Evolutionary conservation across 2,888 invertebrate species (phyloP).

Genomic region (Papilio elwesi): DNA sequence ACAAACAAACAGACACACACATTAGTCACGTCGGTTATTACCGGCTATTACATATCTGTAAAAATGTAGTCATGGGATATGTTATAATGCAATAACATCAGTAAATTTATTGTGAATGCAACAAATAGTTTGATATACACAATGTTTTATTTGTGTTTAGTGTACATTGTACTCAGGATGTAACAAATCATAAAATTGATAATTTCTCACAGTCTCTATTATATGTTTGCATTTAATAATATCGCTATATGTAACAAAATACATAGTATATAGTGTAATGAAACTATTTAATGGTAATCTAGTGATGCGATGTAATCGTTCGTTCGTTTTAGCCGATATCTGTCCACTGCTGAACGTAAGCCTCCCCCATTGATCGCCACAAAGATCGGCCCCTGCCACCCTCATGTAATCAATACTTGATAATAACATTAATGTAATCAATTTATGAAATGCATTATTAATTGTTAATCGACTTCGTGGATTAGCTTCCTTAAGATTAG

Average conservation of each 20-base stretch:
- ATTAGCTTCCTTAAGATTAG: background rate
- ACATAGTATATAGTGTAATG: background rate
- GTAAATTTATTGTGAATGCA: background rate
- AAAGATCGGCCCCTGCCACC: no score
- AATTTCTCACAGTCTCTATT: background rate
- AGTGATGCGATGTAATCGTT: no score
- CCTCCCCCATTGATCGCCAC: no score
- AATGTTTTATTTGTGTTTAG: background rate
- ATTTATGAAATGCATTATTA: background rate
- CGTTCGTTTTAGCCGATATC: no score
- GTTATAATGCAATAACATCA: background rate
- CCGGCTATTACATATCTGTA: no score
- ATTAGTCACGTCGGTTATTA: no score
- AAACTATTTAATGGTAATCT: background rate
- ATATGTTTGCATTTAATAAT: background rate
- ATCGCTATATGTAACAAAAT: background rate
- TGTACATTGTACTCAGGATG: background rate
- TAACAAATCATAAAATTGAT: constrained; percentile 3
- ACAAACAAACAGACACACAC: no score
- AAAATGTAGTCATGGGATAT: background rate
- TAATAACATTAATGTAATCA: no score
- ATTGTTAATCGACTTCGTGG: background rate
- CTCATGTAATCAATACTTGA: no score
- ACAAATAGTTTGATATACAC: background rate
- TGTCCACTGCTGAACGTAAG: no score